Base-by-base conservation (phyloP, 2,797 vertebrate species). In the Microctenopoma stevenorrisi region DNA sequence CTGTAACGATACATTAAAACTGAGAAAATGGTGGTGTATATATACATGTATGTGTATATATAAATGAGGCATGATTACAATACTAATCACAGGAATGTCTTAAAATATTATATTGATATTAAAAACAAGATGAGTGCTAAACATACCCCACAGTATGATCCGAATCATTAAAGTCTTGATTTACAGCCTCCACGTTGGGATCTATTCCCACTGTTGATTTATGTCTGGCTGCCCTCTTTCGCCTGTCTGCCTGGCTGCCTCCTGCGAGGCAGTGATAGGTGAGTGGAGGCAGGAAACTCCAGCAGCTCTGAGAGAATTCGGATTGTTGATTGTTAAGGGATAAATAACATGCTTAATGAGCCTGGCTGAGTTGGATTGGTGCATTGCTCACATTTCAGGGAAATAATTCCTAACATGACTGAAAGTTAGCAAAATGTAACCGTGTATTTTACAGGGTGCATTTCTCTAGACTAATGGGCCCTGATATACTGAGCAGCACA, bases 251-350 rank as follows among this genome's bases (percentile, higher is more conserved):
- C 57, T 82, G 76, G 74, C 81, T 82, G 82, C 76, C 73, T 91
- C 69, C 86, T 91, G 91, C 66, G 33, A 76, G 68, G 71, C 74
- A 44, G 79, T 88, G 89, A 91, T 89, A 93, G 84, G 78, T 78
- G 68, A 81, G 62, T 26, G 63, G 79, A 68, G 77, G 79, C 75
- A 76, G 76, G 73, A 66, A 76, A 55, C 63, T 83, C 68, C 68
- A 86, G 81, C 80, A 81, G 71, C 86, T 75, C 81, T 65, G 68
- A 43, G 63, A 86, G 78, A 82, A 74, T 81, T 78, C 72, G 57
- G 69, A 82, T 72, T 78, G 78, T 72, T 83, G 77, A 89, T 89
- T 83, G 82, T 81, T 78, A 77, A 86, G 79, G 54, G 74, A 90
- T 88, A 90, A 87, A 91, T 89, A 86, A 85, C 49, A 46, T 35